Evolutionary conservation across 2,797 vertebrate genomes (phyloP).

Genomic region (Podarcis siculus): DNA sequence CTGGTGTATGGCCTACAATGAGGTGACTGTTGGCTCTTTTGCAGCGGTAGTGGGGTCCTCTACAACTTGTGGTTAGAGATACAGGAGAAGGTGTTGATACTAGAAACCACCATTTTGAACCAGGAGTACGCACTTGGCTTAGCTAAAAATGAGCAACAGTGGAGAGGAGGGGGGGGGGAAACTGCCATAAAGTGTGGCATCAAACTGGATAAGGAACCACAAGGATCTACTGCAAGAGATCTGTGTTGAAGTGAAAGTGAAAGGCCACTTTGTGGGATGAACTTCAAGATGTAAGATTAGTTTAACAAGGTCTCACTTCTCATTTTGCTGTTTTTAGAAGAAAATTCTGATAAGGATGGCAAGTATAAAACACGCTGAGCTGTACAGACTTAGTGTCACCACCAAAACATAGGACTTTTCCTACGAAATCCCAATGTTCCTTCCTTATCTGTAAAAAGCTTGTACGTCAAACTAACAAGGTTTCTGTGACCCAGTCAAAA

Average conservation of each 20-base stretch:
- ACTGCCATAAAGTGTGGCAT: background rate
- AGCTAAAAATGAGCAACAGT: background rate
- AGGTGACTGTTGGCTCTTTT: background rate
- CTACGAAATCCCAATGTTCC: background rate
- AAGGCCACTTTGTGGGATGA: background rate
- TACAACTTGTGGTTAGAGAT: background rate
- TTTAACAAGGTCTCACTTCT: background rate
- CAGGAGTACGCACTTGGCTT: background rate
- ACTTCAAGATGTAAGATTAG: background rate
- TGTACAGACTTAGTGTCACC: background rate
- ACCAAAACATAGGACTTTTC: background rate
- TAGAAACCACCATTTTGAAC: background rate
- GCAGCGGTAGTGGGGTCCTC: background rate
- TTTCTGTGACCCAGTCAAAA: background rate
- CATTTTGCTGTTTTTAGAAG: background rate
- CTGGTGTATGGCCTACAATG: background rate
- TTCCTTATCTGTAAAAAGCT: background rate
- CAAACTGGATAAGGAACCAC: background rate
- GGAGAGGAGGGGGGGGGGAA: background rate
- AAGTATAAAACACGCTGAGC: background rate
- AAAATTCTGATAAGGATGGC: background rate
- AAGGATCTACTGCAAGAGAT: background rate
- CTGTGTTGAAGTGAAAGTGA: background rate
- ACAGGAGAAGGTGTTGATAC: background rate
- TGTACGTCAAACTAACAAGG: background rate